Evolutionary conservation across 2,797 vertebrate genomes (phyloP).

Genomic region (Catostomus latipinnis): DNA sequence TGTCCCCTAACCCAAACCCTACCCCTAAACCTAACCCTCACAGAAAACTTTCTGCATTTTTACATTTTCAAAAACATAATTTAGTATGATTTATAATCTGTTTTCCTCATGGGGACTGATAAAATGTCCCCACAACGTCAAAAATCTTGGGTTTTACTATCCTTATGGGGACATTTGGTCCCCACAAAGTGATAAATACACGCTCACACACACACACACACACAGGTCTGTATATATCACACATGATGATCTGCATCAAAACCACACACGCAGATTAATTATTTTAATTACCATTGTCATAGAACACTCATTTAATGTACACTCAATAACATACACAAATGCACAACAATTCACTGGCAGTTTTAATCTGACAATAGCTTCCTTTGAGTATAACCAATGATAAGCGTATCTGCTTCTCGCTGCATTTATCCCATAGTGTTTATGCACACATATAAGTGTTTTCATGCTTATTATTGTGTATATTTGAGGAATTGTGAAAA

Average conservation of each 20-base stretch:
- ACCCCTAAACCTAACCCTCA: too few species aligned
- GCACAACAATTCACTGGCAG: background rate
- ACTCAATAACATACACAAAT: conserved; percentile 1
- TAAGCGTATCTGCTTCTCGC: background rate
- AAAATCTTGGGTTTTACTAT: too few species aligned
- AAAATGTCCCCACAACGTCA: too few species aligned
- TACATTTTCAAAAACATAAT: too few species aligned
- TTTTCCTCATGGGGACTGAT: too few species aligned
- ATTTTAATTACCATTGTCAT: conserved; percentile 66
- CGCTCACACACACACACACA: too few species aligned
- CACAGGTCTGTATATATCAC: conserved; percentile 54
- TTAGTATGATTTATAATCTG: too few species aligned
- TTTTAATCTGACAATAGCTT: conserved; percentile 35
- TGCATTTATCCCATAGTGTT: background rate
- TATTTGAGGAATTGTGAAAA: conserved; percentile 34
- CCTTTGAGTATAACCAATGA: conserved; percentile 17
- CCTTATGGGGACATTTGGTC: too few species aligned
- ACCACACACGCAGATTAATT: conserved; percentile 53
- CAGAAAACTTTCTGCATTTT: too few species aligned
- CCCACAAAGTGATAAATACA: too few species aligned
- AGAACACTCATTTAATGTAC: conserved; percentile 46
- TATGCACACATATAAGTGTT: background rate
- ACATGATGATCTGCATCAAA: conserved; percentile 57
- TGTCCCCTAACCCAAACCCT: too few species aligned
- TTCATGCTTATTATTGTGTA: background rate